Evolutionary conservation across 2,797 vertebrate species (phyloP), one percentile per base, ranked within the genome.

Genomic region (Pampus argenteus): DNA sequence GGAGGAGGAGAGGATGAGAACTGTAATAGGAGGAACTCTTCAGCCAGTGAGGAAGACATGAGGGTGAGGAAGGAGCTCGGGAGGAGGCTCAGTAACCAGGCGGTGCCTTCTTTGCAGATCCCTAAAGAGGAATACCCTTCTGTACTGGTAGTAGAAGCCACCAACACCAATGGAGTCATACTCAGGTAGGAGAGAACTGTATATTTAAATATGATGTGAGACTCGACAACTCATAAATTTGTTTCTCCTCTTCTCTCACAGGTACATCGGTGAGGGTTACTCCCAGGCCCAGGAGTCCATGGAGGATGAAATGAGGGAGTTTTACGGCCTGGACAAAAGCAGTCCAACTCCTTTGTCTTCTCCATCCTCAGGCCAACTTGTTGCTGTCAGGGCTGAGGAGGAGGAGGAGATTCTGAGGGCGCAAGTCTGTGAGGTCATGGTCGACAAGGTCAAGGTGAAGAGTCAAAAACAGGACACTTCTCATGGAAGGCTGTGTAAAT

Each of bases 301-400:
- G 95, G 98, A 99, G 88, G 96, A 98, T 71, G 94, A 97, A 58
- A 98, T 99, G 97, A 97, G 96, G 81, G 94, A 93, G 11, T 97
- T 94, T 87, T 99, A 98, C 23, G 85, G 87, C 58, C 90, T 93
- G 78, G 91, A 91, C 26, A 75, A 91, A 47, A 81, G 79, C 13
- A 78, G 83, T 22, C 84, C 87, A 1, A 64, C 91, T 17, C 72
- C 90, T 29, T 47, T 95, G 77, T 84, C 86, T 0, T 86, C 92
- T 6, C 90, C 92, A 36, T 90, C 73, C 0, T 67, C 93, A 0
- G 97, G 96, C 0, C 97, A 98, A 6, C 90, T 98, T 63, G 94
- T 96, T 60, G 96, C 97, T 9, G 94, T 96, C 23, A 92, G 92
- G 8, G 95, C 95, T 0, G 98, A 97, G 80, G 97, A 99, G 50